Conservation (phyloP, 1,140 invertebrate genomes). For the Micrasema minimum region DNA sequence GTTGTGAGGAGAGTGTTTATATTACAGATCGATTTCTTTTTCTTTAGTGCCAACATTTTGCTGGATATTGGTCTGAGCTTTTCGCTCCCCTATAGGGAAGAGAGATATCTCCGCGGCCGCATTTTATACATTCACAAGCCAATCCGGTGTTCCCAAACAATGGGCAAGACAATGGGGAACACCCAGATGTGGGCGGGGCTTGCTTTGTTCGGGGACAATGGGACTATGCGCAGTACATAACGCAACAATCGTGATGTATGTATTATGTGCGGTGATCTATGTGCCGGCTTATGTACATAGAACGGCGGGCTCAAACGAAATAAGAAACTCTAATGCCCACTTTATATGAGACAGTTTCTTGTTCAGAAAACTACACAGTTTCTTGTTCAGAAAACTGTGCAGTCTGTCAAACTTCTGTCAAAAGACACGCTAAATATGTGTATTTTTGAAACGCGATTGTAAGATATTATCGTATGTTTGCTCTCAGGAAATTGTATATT, state of each 20-base stretch:
- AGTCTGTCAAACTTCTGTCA: no score
- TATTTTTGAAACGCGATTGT: no score
- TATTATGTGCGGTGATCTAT: background rate
- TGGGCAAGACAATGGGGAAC: constrained; percentile 45
- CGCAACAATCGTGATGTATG: constrained; percentile 13
- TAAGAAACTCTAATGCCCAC: no score
- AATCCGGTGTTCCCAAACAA: constrained; percentile 50
- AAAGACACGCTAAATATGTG: no score
- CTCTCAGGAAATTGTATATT: no score
- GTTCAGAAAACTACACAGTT: no score
- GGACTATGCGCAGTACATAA: constrained; percentile 44
- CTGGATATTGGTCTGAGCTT: background rate
- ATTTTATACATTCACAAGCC: constrained; percentile 43
- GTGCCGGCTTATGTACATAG: constrained; percentile 7
- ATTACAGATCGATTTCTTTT: constrained; percentile 1
- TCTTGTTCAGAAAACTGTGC: no score
- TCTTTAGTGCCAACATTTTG: constrained; percentile 1
- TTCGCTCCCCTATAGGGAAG: background rate
- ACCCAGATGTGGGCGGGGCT: constrained; percentile 50
- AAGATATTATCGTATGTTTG: no score
- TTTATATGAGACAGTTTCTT: no score
- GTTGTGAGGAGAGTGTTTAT: background rate
- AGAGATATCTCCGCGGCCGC: constrained; percentile 23
- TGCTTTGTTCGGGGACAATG: constrained; percentile 49
- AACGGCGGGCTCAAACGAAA: background rate